phyloP scores from a whole-genome alignment of 1,140 invertebrate species.

The Thalassaphorura encarpata region DNA sequence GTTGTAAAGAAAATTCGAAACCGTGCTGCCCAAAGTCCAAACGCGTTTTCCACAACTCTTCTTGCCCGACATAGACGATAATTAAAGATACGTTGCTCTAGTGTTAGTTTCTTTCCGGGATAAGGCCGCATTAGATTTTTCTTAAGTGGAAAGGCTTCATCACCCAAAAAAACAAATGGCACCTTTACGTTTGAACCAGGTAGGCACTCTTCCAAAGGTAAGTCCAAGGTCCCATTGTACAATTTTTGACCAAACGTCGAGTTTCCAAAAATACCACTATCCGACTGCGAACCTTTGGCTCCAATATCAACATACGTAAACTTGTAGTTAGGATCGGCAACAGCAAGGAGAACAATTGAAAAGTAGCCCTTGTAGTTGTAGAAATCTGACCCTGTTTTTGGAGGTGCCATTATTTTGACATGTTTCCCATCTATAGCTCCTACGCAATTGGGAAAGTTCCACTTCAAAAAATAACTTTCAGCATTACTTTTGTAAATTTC shows the following conservation, averaged over 20 bases:
- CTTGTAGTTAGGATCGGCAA: constrained; percentile 25
- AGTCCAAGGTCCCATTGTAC: constrained; percentile 13
- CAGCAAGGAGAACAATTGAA: constrained; percentile 34
- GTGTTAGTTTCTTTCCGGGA: constrained; percentile 30
- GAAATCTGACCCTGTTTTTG: constrained; percentile 29
- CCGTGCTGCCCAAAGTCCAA: constrained; percentile 41
- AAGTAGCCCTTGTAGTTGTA: constrained; percentile 37
- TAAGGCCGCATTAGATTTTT: constrained; percentile 38
- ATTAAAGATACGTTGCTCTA: constrained; percentile 12
- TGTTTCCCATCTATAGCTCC: constrained; percentile 37
- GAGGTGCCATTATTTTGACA: constrained; percentile 29
- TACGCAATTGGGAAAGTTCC: constrained; percentile 34
- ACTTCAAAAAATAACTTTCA: constrained; percentile 25
- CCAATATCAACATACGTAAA: constrained; percentile 33
- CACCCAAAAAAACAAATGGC: constrained; percentile 27
- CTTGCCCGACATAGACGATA: constrained; percentile 34
- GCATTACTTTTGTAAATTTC: constrained; percentile 1
- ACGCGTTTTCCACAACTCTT: constrained; percentile 43
- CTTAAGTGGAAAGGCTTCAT: constrained; percentile 31
- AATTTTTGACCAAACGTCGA: constrained; percentile 23
- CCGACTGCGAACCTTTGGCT: constrained; percentile 21
- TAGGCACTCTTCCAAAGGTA: constrained; percentile 17
- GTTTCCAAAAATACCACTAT: constrained; percentile 29
- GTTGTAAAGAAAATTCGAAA: constrained; percentile 32
- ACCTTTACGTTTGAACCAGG: constrained; percentile 20